Percentiles rank a stretch among this genome's conserved stretches.
phyloP scores from a whole-genome alignment of 2,797 vertebrate genomes.

The Ambastaia sidthimunki region DNA sequence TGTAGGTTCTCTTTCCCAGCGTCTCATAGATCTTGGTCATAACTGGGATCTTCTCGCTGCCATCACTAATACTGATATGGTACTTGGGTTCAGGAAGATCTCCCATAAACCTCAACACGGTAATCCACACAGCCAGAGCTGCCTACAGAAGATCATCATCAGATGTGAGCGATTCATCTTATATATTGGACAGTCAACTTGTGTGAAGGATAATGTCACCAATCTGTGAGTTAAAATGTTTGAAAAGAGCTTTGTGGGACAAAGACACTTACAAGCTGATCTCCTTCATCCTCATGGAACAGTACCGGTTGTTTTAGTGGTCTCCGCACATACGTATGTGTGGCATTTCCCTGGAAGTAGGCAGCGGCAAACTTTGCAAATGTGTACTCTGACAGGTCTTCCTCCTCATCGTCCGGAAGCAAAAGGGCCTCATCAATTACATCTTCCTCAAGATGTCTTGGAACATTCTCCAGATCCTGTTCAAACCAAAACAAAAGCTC shows the following conservation, averaged over 20 bases:
- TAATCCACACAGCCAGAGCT: slow-evolving; percentile 95
- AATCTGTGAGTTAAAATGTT: not conserved
- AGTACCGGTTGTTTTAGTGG: slow-evolving; percentile 94
- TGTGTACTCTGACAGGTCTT: slow-evolving; percentile 95
- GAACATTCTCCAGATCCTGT: slow-evolving; percentile 88
- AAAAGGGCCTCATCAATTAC: slow-evolving; percentile 89
- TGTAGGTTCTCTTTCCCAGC: slow-evolving; percentile 93
- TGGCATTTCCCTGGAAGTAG: slow-evolving; percentile 94
- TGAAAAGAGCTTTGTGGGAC: too few species aligned
- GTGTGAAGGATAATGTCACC: not conserved
- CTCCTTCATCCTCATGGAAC: slow-evolving; percentile 95
- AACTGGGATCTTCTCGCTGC: slow-evolving; percentile 96
- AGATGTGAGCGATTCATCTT: not conserved
- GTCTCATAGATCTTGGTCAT: slow-evolving; percentile 99
- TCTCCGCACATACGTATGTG: slow-evolving; percentile 88
- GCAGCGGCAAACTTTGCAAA: slow-evolving; percentile 96
- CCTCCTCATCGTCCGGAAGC: slow-evolving; percentile 91
- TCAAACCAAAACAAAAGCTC: slow-evolving; percentile 32
- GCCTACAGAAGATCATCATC: slow-evolving; percentile 76
- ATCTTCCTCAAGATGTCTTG: slow-evolving; percentile 84
- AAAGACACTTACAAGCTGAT: slow-evolving; percentile 89
- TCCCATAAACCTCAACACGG: slow-evolving; percentile 95
- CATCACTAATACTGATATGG: slow-evolving; percentile 87
- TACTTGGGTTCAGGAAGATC: slow-evolving; percentile 94
- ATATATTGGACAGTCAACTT: not conserved